phyloP scores from a whole-genome alignment of 2,888 invertebrate genomes.

The Netelia melanura region DNA sequence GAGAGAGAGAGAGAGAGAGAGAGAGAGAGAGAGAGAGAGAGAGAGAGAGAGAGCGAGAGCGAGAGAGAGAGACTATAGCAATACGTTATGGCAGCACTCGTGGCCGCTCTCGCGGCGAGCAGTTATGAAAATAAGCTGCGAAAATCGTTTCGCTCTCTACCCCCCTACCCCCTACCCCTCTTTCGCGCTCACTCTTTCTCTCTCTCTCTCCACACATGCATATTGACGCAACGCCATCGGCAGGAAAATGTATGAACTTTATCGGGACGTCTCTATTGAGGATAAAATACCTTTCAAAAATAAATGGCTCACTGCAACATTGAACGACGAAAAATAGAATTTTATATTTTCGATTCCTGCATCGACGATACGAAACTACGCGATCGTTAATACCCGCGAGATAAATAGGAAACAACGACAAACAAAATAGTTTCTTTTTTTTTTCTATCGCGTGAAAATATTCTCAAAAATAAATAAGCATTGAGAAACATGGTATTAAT shows the following conservation, averaged over 20 bases:
- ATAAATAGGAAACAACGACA: not conserved
- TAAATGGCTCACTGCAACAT: not conserved
- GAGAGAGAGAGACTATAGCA: conserved; percentile 12
- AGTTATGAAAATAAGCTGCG: conserved; percentile 67
- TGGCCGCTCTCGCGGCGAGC: conserved; percentile 48
- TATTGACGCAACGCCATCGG: conserved; percentile 52
- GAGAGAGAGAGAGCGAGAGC: no score
- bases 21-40: no score
- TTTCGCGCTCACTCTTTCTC: not conserved
- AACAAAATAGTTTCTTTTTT: no score
- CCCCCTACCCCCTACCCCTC: not conserved
- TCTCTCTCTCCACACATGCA: conserved; percentile 22
- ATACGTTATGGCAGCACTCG: conserved; percentile 7
- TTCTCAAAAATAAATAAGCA: conserved; percentile 24
- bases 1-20: no score
- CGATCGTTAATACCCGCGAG: not conserved
- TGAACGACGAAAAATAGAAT: not conserved
- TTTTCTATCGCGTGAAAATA: not conserved
- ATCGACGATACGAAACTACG: not conserved
- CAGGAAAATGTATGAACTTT: conserved; percentile 24
- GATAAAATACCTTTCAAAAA: conserved; percentile 38
- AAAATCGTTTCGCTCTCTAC: conserved; percentile 50
- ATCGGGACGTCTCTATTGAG: conserved; percentile 16
- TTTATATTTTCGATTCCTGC: not conserved
- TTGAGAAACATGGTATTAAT: not conserved